A percentile compares a stretch with the other conserved stretches of the same genome.
phyloP scores from a whole-genome alignment of 2,797 vertebrate species.

The Lycodopsis pacificus region DNA sequence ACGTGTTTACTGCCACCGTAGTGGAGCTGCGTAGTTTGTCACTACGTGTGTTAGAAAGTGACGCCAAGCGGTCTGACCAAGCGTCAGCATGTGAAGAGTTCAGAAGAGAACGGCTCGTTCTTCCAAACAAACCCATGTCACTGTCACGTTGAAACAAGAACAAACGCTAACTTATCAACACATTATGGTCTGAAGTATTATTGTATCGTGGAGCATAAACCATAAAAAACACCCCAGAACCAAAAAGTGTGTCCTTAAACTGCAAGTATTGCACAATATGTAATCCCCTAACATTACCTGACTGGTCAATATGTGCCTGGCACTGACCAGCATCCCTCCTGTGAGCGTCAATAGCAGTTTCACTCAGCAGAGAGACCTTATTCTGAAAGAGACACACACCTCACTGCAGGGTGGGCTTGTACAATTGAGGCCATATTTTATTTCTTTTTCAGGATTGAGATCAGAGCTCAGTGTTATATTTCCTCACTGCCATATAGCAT shows the following conservation, averaged over 20 bases:
- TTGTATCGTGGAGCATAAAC: neutral
- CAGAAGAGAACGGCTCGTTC: neutral
- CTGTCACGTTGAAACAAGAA: neutral
- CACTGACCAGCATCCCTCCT: neutral
- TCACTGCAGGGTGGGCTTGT: neutral
- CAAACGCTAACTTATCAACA: neutral
- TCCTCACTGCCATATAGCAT: slow-evolving; percentile 35
- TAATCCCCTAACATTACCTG: neutral
- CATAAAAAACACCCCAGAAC: neutral
- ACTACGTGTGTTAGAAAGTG: no score
- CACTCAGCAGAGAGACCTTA: neutral
- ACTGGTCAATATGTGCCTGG: neutral
- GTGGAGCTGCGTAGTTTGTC: no score
- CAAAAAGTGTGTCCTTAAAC: neutral
- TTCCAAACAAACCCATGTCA: neutral
- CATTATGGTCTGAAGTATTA: neutral
- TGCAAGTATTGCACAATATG: neutral
- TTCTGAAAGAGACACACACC: slow-evolving; percentile 11
- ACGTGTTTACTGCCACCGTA: no score
- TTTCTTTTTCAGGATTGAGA: slow-evolving; percentile 13
- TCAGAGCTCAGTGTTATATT: slow-evolving; percentile 50
- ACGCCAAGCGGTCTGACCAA: no score
- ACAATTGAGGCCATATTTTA: slow-evolving; percentile 31
- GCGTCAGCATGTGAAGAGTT: no score
- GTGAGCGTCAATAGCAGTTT: slow-evolving; percentile 2